phyloP scores from a whole-genome alignment of 2,888 invertebrate genomes.

The Lasioglossum lativentre region DNA sequence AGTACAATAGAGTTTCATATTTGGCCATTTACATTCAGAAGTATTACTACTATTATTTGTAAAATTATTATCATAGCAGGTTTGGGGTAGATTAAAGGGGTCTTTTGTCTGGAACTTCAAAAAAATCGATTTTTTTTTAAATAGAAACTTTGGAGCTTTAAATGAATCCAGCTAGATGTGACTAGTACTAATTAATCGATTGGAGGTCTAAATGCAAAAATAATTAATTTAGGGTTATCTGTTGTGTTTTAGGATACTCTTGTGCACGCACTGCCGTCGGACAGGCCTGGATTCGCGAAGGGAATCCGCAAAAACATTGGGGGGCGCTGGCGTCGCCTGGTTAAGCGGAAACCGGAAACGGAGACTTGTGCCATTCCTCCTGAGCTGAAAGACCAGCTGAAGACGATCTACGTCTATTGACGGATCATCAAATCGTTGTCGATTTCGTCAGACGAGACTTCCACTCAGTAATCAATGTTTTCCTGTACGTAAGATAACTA shows the following conservation, averaged over 20 bases:
- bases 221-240: not conserved
- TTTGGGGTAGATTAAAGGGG: too few relatives aligned
- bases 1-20: not conserved
- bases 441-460: slow-evolving; percentile 70
- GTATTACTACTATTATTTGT: not conserved
- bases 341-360: slow-evolving; percentile 93
- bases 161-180: not conserved
- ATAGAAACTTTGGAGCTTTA: not conserved
- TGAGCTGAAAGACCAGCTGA: slow-evolving; percentile 94
- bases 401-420: slow-evolving; percentile 95
- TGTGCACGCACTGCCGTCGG: slow-evolving; percentile 88
- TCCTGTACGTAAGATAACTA: slow-evolving; percentile 75
- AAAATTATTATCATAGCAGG: not conserved
- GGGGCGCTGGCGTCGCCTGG: slow-evolving; percentile 93
- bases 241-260: slow-evolving; percentile 89
- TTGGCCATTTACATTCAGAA: not conserved
- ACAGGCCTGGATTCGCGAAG: slow-evolving; percentile 91
- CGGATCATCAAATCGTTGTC: slow-evolving; percentile 51
- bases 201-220: not conserved
- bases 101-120: not conserved
- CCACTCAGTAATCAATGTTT: slow-evolving; percentile 77
- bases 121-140: not conserved
- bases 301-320: slow-evolving; percentile 94
- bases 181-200: not conserved
- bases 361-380: slow-evolving; percentile 94